Evolutionary conservation across 2,797 vertebrate species (phyloP).

Genomic region (Xiphorhynchus erythropygius): DNA sequence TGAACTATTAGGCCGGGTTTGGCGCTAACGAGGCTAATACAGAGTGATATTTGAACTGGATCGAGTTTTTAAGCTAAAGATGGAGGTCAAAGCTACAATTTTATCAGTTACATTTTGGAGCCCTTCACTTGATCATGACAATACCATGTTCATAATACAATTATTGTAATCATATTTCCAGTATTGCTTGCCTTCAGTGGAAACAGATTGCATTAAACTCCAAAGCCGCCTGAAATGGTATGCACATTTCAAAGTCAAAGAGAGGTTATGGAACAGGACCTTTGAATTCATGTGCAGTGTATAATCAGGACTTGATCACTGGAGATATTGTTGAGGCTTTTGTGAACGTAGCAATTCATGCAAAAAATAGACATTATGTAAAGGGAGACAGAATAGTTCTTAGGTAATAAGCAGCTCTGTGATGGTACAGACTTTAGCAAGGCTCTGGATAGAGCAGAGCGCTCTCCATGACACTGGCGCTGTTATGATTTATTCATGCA

Average conservation of each 20-base stretch:
- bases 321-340: not conserved
- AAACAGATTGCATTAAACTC: conserved; percentile 63
- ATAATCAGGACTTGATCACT: not conserved
- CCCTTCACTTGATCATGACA: conserved; percentile 60
- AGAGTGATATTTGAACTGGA: conserved; percentile 55
- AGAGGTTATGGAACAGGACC: conserved; percentile 46
- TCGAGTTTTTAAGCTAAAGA: conserved; percentile 56
- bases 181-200: conserved; percentile 58
- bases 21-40: conserved; percentile 49
- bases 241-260: conserved; percentile 56
- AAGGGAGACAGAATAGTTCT: not conserved
- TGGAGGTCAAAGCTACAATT: conserved; percentile 70
- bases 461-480: not conserved
- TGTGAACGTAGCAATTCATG: not conserved
- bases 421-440: not conserved
- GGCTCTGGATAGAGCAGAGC: not conserved
- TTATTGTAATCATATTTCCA: conserved; percentile 65
- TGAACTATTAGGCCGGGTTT: conserved; percentile 19
- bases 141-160: conserved; percentile 51
- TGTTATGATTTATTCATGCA: not conserved
- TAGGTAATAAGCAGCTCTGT: not conserved
- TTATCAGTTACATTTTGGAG: conserved; percentile 71
- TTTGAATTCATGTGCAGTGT: conserved; percentile 3
- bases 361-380: not conserved
- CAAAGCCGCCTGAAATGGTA: conserved; percentile 12